Evolutionary conservation across 2,113 vertebrate species (phyloP).

Genomic region (Pholis gunnellus): DNA sequence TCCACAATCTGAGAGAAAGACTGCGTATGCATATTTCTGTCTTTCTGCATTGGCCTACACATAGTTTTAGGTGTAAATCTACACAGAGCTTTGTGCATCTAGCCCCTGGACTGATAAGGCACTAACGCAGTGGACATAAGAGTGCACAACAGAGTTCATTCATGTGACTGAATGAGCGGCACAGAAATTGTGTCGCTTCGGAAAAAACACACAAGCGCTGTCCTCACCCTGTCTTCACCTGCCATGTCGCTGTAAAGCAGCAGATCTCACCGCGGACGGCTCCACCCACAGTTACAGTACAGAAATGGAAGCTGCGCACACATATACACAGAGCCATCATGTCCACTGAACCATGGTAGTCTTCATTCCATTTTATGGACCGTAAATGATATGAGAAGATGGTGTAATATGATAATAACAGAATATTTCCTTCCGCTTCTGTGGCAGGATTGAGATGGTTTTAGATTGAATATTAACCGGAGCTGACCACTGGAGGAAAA

Average conservation of each 20-base stretch:
- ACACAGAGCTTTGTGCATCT: background rate
- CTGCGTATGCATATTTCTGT: too few species aligned
- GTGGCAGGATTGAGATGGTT: background rate
- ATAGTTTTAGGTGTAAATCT: background rate
- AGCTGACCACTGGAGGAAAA: conserved; percentile 1
- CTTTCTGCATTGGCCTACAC: too few species aligned
- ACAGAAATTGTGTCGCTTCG: conserved; percentile 3
- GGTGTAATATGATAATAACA: conserved; percentile 1
- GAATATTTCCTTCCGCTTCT: background rate
- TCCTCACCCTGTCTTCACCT: conserved; percentile 29
- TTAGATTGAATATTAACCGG: background rate
- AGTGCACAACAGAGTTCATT: background rate
- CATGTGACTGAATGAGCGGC: background rate
- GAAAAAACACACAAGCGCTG: background rate
- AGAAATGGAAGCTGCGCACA: conserved; percentile 3
- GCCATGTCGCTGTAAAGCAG: conserved; percentile 15
- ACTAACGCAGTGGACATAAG: background rate
- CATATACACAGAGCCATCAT: background rate
- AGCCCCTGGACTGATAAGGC: background rate
- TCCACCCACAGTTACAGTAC: background rate
- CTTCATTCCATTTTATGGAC: conserved; percentile 26
- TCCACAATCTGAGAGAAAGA: too few species aligned
- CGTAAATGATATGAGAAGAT: conserved; percentile 22
- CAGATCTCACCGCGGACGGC: conserved; percentile 17
- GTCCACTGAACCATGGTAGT: conserved; percentile 11